Evolutionary conservation across 2,113 vertebrate genomes (phyloP).

Genomic region (Larimichthys crocea): DNA sequence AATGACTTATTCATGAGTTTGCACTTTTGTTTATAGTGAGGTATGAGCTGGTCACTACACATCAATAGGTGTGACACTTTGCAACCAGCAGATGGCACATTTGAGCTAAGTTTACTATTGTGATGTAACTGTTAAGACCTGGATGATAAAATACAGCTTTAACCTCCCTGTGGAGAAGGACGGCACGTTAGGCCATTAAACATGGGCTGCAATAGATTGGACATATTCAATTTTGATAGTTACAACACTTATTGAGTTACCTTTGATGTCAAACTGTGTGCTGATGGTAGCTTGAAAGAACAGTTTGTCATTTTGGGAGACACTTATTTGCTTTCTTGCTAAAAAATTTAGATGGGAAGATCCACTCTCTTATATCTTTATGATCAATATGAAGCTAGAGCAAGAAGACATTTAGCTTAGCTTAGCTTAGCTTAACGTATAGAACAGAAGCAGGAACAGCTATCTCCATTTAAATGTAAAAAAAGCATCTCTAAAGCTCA

Average conservation of each 20-base stretch:
- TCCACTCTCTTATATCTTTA: background rate
- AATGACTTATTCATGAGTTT: background rate
- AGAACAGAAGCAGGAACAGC: too few relatives aligned
- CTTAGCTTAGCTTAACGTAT: background rate
- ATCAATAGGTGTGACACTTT: background rate
- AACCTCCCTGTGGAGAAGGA: slow-evolving; percentile 9
- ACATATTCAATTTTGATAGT: background rate
- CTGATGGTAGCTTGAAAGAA: background rate
- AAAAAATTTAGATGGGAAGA: background rate
- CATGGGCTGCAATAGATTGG: background rate
- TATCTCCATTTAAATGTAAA: too few relatives aligned
- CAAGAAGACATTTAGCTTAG: background rate
- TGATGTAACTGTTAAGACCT: slow-evolving; percentile 7
- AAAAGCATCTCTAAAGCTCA: background rate
- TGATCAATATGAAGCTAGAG: background rate
- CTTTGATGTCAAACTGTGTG: background rate
- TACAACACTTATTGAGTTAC: background rate
- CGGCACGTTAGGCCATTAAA: background rate
- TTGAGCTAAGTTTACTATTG: slow-evolving; percentile 32
- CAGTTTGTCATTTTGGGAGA: background rate
- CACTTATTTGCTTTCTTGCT: background rate
- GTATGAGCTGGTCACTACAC: background rate
- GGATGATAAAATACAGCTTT: background rate
- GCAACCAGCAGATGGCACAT: slow-evolving; percentile 71
- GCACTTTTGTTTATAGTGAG: background rate